Evolutionary conservation across 1,140 invertebrate genomes (phyloP), one percentile per base, ranked within the genome.

Genomic region (Andricus grossulariae): DNA sequence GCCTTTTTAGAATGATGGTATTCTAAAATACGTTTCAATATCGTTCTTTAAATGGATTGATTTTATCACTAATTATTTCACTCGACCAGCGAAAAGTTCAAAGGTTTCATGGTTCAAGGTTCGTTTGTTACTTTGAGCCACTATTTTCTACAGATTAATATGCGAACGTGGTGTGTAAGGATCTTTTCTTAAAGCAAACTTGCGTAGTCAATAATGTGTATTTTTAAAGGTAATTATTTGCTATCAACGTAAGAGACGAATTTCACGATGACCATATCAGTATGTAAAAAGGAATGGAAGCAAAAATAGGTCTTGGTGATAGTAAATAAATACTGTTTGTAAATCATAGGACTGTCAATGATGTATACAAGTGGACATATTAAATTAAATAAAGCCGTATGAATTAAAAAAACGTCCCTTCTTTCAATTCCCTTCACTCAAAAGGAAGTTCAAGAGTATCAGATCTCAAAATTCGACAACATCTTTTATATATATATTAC

Each of bases 151-250:
- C 60, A 66, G 25, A 32, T 32, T 66, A 45, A 16, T 39, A 8
- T 39, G 25, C 13, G 15, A 45, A n/a, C 2, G 16, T 45, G 32
- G 39, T 39, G 60, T 39, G 60, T 66, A 66, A 66, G 60, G 39
- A 66, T 55, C 25, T 66, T 45, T 66, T 39, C 60, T 66, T n/a
- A 39, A 66, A 19, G 25, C 60, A 66, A 80, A 84, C 82, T 80
- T 77, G 60, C 80, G 57, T 75, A 81, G 83, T 80, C 81, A 84
- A 87, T 76, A 76, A 79, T 72, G 57, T 83, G 71, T 52, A 85
- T 83, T 86, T 84, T 80, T 76, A 74, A 80, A 77, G 82, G 71
- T 83, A 82, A 87, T 83, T 85, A 81, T 84, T 86, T 84, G 78
- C 82, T 83, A 80, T 82, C 72, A 78, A 74, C 25, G 66, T 79